Percentiles rank a stretch among this genome's conserved stretches.
Evolutionary conservation across 2,888 invertebrate genomes (phyloP).

Genomic region (Zygothrica quintamaculata): DNA sequence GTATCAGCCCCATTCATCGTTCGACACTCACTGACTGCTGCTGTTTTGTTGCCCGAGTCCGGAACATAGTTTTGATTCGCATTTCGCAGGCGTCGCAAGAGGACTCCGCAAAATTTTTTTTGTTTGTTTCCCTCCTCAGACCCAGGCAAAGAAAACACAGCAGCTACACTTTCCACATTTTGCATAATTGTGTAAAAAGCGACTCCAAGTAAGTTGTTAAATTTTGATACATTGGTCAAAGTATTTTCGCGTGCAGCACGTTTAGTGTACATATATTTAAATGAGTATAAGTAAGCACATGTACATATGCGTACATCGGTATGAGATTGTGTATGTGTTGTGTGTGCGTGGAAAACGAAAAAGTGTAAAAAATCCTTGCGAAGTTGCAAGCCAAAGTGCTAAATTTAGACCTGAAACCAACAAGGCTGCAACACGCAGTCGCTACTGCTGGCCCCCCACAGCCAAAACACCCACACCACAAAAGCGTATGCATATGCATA

Average conservation of each 20-base stretch:
- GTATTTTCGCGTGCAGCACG: constrained; percentile 44
- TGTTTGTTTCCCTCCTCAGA: constrained; percentile 16
- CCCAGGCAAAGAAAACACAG: constrained; percentile 13
- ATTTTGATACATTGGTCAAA: constrained; percentile 37
- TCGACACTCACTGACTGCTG: constrained; percentile 65
- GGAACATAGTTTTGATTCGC: constrained; percentile 49
- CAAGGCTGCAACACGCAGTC: constrained; percentile 76
- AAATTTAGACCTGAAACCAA: constrained; percentile 77
- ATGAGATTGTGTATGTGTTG: too few relatives aligned
- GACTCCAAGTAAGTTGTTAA: constrained; percentile 58
- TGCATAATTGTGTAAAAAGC: constrained; percentile 33
- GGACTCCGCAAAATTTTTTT: constrained; percentile 34
- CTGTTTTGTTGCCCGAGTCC: constrained; percentile 62
- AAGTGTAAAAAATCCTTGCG: constrained; percentile 66
- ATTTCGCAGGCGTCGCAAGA: constrained; percentile 40
- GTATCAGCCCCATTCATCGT: constrained; percentile 71
- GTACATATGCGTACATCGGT: too few relatives aligned
- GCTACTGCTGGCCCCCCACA: constrained; percentile 61
- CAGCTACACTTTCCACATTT: constrained; percentile 30
- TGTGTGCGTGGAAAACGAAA: constrained; percentile 32
- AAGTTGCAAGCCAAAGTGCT: constrained; percentile 75
- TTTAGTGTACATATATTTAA: constrained; percentile 6
- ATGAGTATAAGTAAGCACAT: constrained; percentile 16
- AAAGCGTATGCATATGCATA: constrained; percentile 45
- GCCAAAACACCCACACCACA: constrained; percentile 56